phyloP scores from a whole-genome alignment of 2,888 invertebrate species.

The Patella caerulea region DNA sequence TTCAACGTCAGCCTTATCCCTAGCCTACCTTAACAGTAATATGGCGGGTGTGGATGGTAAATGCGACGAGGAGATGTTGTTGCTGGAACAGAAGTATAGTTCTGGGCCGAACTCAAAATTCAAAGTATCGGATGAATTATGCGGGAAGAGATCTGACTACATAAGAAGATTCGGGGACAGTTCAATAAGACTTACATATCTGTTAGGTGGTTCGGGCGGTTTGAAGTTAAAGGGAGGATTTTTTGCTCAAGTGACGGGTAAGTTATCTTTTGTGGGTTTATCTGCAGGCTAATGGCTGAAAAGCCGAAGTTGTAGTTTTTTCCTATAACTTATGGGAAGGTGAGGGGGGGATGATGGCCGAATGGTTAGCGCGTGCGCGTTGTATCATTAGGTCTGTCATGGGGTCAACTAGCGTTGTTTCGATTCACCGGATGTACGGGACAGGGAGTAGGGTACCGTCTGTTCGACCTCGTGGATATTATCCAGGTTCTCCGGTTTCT shows the following conservation, averaged over 20 bases:
- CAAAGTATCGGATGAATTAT: slow-evolving; percentile 19
- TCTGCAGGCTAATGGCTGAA: no score
- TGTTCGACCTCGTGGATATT: no score
- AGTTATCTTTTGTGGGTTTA: background rate
- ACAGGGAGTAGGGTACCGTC: no score
- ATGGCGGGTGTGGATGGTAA: slow-evolving; percentile 13
- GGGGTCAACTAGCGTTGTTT: no score
- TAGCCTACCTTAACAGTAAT: slow-evolving; percentile 11
- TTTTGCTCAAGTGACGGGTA: slow-evolving; percentile 11
- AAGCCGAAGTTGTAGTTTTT: no score
- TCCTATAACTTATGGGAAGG: no score
- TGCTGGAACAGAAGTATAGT: slow-evolving; percentile 12
- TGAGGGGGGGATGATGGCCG: no score
- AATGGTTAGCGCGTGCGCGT: no score
- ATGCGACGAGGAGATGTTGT: slow-evolving; percentile 17
- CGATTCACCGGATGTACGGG: no score
- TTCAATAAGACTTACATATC: slow-evolving; percentile 16
- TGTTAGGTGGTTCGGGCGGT: background rate
- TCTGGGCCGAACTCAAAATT: slow-evolving; percentile 8
- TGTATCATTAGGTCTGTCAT: no score
- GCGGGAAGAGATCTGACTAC: slow-evolving; percentile 10
- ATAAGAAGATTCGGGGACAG: slow-evolving; percentile 4
- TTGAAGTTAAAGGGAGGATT: slow-evolving; percentile 13
- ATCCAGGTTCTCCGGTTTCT: no score
- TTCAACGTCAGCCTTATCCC: slow-evolving; percentile 7